Conservation (phyloP, 2,888 invertebrate species). For the Temnothorax rugatulus region DNA sequence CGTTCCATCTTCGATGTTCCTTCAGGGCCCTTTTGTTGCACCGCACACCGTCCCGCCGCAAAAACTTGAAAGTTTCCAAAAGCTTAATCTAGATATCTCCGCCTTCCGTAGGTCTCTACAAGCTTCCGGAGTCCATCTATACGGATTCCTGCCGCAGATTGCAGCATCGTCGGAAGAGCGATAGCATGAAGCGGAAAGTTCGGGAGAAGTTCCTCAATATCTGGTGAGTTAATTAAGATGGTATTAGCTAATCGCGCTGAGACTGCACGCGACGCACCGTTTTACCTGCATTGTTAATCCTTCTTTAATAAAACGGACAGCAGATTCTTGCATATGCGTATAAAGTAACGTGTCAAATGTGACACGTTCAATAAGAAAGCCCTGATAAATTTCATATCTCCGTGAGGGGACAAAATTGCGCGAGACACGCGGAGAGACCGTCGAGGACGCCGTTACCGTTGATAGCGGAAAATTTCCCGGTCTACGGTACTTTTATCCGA, state of each 20-base stretch:
- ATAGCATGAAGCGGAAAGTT: conserved; percentile 88
- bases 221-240: conserved; percentile 86
- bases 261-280: background rate
- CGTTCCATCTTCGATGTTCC: conserved; percentile 13
- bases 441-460: background rate
- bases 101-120: conserved; percentile 88
- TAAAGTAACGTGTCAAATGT: background rate
- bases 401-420: background rate
- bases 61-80: conserved; percentile 49
- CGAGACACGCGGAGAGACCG: background rate
- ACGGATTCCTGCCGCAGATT: conserved; percentile 88
- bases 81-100: conserved; percentile 58
- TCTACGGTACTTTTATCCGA: background rate
- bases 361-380: background rate
- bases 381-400: background rate
- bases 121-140: conserved; percentile 88
- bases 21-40: background rate
- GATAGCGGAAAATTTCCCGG: background rate
- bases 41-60: background rate
- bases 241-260: background rate
- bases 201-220: conserved; percentile 89
- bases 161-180: conserved; percentile 89
- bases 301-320: background rate
- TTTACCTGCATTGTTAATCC: background rate
- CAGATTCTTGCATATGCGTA: background rate